Conservation (phyloP, 2,113 vertebrate species). For the Embiotoca jacksoni region DNA sequence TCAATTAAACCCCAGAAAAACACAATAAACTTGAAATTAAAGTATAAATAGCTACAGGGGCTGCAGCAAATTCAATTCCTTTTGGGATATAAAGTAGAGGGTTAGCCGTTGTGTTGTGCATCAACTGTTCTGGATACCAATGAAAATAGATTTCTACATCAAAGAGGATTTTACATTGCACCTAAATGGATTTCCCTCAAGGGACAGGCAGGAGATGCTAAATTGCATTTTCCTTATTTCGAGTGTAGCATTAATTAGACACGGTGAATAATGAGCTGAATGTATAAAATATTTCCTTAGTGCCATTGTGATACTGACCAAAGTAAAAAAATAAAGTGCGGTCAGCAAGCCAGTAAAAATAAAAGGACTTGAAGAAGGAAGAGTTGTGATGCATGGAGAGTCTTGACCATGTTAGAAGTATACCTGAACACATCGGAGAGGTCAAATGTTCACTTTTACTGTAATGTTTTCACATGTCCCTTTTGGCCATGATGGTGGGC, state of each 20-base stretch:
- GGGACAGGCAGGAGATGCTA: slow-evolving; percentile 58
- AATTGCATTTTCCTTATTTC: slow-evolving; percentile 70
- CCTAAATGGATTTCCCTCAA: slow-evolving; percentile 58
- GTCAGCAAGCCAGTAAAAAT: slow-evolving; percentile 5
- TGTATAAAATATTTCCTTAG: slow-evolving; percentile 69
- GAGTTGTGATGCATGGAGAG: no score
- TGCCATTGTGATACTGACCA: slow-evolving; percentile 58
- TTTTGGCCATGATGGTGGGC: slow-evolving; percentile 19
- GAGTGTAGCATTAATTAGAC: slow-evolving; percentile 74
- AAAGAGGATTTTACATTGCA: slow-evolving; percentile 59
- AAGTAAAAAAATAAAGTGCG: not conserved
- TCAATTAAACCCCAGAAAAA: slow-evolving; percentile 37
- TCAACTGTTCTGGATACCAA: slow-evolving; percentile 49
- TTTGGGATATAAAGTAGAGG: slow-evolving; percentile 44
- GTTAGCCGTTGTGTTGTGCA: slow-evolving; percentile 57
- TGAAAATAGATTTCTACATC: slow-evolving; percentile 64
- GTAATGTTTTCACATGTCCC: slow-evolving; percentile 5
- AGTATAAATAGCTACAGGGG: slow-evolving; percentile 45
- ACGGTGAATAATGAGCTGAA: slow-evolving; percentile 73
- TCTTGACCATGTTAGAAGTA: not conserved
- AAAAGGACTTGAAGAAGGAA: not conserved
- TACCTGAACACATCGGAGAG: not conserved
- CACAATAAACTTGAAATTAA: slow-evolving; percentile 33
- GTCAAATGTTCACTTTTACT: slow-evolving; percentile 8
- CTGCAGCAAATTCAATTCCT: slow-evolving; percentile 53